Evolutionary conservation across 2,797 vertebrate species (phyloP).

Genomic region (Champsocephalus gunnari): DNA sequence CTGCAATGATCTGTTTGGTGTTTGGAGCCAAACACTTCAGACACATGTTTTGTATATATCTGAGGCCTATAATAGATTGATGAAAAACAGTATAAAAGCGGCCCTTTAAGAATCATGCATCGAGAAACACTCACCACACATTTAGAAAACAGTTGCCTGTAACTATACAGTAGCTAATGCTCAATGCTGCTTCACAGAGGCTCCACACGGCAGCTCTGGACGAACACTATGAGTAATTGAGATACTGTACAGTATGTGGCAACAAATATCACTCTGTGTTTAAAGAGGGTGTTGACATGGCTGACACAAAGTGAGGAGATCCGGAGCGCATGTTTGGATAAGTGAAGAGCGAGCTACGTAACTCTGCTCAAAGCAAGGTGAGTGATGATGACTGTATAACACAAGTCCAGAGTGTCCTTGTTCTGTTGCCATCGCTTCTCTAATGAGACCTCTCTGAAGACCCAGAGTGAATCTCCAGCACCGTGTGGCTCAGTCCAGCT

Average conservation of each 20-base stretch:
- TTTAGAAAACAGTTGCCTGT: neutral
- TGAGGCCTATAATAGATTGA: too few relatives aligned
- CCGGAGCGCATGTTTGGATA: constrained; percentile 35
- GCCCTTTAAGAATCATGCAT: neutral
- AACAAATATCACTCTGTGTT: constrained; percentile 29
- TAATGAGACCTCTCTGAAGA: constrained; percentile 67
- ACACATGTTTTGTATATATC: too few relatives aligned
- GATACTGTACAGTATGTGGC: constrained; percentile 5
- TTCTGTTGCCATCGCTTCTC: constrained; percentile 41
- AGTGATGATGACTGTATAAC: constrained; percentile 30
- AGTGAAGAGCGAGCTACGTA: constrained; percentile 37
- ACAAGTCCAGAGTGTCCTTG: constrained; percentile 55
- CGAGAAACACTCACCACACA: neutral
- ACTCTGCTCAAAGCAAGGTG: constrained; percentile 43
- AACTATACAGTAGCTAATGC: neutral
- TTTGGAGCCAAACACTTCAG: too few relatives aligned
- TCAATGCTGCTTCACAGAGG: neutral
- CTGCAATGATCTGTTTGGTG: too few relatives aligned
- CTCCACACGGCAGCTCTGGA: constrained; percentile 9
- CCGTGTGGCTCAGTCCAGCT: constrained; percentile 44
- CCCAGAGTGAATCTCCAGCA: constrained; percentile 44
- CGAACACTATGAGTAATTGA: neutral
- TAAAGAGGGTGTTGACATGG: constrained; percentile 40
- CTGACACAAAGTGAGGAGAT: constrained; percentile 38
- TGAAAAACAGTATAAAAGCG: too few relatives aligned